A percentile compares a stretch with the other conserved stretches of the same genome.
These are phyloP conservation scores for Corythornis cristatus DNA, from an alignment of 2,113 vertebrate species.

Conservation along the genomic window DNA sequence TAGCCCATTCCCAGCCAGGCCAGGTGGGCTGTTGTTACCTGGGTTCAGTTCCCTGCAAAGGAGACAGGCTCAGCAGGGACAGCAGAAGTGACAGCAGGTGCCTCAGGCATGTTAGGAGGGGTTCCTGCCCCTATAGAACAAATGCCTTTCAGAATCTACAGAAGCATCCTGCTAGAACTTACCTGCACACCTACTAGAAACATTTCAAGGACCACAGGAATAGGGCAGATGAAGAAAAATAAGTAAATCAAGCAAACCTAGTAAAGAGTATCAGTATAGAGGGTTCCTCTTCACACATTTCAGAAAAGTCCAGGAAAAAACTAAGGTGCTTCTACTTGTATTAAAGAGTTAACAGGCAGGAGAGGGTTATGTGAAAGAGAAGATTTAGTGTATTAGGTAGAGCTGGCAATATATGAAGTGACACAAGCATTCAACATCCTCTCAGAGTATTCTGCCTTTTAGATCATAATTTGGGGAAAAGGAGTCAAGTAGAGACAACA, in stretches of 20 bases:
- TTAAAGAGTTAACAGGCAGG: not conserved
- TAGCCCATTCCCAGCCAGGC: not conserved
- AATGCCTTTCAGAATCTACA: not conserved
- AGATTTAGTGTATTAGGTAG: not conserved
- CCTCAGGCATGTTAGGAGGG: not conserved
- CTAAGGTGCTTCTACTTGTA: not conserved
- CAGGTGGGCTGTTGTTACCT: not conserved
- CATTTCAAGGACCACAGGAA: not conserved
- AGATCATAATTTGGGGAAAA: not conserved
- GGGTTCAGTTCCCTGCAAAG: not conserved
- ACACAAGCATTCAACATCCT: not conserved
- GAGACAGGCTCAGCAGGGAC: not conserved
- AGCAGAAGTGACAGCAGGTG: not conserved
- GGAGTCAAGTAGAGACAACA: not conserved
- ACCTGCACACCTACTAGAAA: not conserved
- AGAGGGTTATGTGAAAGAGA: not conserved
- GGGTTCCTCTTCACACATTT: not conserved
- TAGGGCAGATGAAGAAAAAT: not conserved
- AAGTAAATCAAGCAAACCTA: not conserved
- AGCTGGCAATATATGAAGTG: not conserved
- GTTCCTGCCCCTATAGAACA: fast-evolving
- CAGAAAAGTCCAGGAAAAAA: not conserved
- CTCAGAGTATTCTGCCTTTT: not conserved
- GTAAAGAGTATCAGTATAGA: not conserved
- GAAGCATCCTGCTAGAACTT: not conserved